phyloP scores from a whole-genome alignment of 1,140 invertebrate species.

The Drosophila watanabei region DNA sequence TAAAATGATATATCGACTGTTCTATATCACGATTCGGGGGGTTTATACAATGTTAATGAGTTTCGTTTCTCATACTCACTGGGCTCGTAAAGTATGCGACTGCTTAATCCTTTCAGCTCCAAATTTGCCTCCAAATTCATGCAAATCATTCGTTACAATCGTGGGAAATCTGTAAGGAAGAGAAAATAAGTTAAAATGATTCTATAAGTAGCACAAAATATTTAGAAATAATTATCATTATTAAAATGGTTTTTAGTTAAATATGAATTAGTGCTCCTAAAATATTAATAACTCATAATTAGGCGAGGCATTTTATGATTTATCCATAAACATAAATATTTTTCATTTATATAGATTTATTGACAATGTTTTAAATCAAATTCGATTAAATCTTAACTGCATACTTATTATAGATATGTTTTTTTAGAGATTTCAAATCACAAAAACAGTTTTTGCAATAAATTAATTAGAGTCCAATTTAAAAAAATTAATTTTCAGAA shows the following conservation, averaged over 20 bases:
- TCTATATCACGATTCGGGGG: constrained; percentile 15
- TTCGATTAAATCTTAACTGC: background rate
- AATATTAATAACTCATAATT: background rate
- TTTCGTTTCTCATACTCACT: constrained; percentile 43
- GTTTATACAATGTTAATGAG: constrained; percentile 41
- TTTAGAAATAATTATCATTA: background rate
- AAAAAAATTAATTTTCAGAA: background rate
- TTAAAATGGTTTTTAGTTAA: background rate
- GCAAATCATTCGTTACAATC: constrained; percentile 58
- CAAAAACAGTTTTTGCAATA: background rate
- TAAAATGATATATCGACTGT: constrained; percentile 68
- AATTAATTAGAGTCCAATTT: background rate
- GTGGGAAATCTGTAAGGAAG: constrained; percentile 29
- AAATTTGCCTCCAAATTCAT: constrained; percentile 43
- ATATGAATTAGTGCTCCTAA: background rate
- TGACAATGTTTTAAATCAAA: background rate
- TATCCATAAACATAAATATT: no score
- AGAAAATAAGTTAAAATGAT: background rate
- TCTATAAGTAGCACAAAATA: background rate
- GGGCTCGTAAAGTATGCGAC: constrained; percentile 56
- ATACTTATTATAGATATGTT: background rate
- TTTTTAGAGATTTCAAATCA: background rate
- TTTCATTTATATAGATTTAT: background rate
- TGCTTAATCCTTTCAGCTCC: constrained; percentile 52
- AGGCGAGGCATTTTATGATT: background rate